Evolutionary conservation across 2,888 invertebrate species (phyloP).

Genomic region (Drosophila birchii): DNA sequence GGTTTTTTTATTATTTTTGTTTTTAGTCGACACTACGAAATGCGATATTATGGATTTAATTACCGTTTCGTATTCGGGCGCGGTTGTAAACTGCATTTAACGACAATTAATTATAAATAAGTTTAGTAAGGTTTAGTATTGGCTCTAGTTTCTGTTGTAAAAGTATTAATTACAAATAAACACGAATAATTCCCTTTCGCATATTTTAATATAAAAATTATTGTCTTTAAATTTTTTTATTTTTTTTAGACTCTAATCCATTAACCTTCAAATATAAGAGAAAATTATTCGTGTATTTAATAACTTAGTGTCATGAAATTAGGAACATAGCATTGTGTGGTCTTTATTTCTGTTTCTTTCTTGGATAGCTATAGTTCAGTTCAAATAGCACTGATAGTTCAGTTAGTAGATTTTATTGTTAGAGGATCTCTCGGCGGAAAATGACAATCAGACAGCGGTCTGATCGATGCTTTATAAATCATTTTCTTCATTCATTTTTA

Average conservation of each 20-base stretch:
- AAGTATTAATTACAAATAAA: slow-evolving; percentile 13
- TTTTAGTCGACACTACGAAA: slow-evolving; percentile 31
- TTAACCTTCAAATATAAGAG: no score
- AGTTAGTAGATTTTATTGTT: slow-evolving; percentile 10
- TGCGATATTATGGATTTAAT: slow-evolving; percentile 68
- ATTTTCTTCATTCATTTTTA: slow-evolving; percentile 20
- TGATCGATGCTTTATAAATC: slow-evolving; percentile 6
- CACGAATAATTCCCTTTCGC: not conserved
- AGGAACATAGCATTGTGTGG: slow-evolving; percentile 30
- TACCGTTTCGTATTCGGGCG: slow-evolving; percentile 85
- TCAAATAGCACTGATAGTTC: not conserved
- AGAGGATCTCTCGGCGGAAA: slow-evolving; percentile 4
- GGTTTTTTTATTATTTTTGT: slow-evolving; percentile 19
- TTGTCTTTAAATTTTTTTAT: not conserved
- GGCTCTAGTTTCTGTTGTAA: slow-evolving; percentile 19
- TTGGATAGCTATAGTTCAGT: not conserved
- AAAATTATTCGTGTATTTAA: slow-evolving; percentile 1
- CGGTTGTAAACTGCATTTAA: slow-evolving; percentile 84
- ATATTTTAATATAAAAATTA: not conserved
- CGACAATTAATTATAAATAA: slow-evolving; percentile 73
- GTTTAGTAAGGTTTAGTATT: slow-evolving; percentile 68
- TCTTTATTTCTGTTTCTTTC: slow-evolving; percentile 14
- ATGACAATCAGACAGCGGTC: not conserved
- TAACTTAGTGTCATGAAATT: slow-evolving; percentile 13
- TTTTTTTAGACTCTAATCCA: not conserved